Percentiles rank a stretch among this genome's conserved stretches.
phyloP scores from a whole-genome alignment of 2,888 invertebrate genomes.

The Cryptocephalus moraei region DNA sequence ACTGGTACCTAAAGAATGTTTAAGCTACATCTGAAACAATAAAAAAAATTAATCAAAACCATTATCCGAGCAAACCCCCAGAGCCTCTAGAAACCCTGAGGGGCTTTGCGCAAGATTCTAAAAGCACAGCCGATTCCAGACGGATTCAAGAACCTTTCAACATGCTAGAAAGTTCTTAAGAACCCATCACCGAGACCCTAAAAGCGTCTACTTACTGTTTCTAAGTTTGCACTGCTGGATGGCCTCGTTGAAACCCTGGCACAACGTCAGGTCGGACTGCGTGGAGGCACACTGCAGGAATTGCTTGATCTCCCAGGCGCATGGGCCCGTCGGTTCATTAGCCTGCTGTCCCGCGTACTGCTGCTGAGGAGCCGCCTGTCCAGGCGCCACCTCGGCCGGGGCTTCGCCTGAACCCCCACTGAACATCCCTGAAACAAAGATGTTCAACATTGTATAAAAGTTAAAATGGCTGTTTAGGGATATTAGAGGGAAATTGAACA shows the following conservation, averaged over 20 bases:
- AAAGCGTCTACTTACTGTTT: conserved; percentile 47
- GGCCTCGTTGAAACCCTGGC: conserved; percentile 96
- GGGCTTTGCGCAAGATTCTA: too few species aligned
- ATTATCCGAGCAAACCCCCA: too few species aligned
- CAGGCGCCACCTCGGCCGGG: conserved; percentile 31
- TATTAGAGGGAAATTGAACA: too few species aligned
- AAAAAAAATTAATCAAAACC: too few species aligned
- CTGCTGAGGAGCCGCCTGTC: conserved; percentile 35
- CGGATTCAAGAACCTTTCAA: too few species aligned
- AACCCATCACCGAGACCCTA: neutral
- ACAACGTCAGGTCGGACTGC: conserved; percentile 81
- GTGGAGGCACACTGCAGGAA: conserved; percentile 91
- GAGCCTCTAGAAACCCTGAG: too few species aligned
- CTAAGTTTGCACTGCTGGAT: conserved; percentile 86
- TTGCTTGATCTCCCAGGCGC: conserved; percentile 91
- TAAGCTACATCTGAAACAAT: too few species aligned
- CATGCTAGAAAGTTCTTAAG: too few species aligned
- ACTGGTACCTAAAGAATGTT: too few species aligned
- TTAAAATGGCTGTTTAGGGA: too few species aligned
- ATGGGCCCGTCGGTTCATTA: conserved; percentile 52
- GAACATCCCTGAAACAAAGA: conserved; percentile 41
- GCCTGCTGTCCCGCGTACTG: conserved; percentile 32
- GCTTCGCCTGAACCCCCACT: conserved; percentile 40
- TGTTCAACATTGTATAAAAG: neutral
- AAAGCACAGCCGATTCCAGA: too few species aligned